A percentile compares a stretch with the other conserved stretches of the same genome.
phyloP scores from a whole-genome alignment of 1,140 invertebrate species.

The Trichomalopsis sarcophagae region DNA sequence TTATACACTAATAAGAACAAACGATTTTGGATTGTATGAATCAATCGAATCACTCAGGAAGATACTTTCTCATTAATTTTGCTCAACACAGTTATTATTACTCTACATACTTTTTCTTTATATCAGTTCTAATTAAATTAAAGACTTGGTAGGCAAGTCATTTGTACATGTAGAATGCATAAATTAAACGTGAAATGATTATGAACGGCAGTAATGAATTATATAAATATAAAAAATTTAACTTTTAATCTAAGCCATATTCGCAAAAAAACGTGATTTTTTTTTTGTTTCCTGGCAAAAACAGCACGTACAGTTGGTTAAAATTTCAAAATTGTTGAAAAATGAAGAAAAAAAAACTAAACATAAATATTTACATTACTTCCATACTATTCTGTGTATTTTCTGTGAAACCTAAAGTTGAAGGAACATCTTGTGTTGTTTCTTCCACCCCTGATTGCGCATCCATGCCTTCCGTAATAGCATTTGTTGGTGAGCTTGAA shows the following conservation, averaged over 20 bases:
- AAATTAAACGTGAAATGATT: slow-evolving; percentile 46
- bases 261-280: slow-evolving; percentile 12
- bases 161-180: slow-evolving; percentile 48
- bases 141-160: slow-evolving; percentile 34
- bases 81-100: slow-evolving; percentile 10
- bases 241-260: slow-evolving; percentile 22
- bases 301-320: slow-evolving; percentile 25
- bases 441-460: slow-evolving; percentile 65
- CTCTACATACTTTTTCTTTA: slow-evolving; percentile 10
- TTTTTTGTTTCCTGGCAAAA: slow-evolving; percentile 45
- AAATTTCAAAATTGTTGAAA: slow-evolving; percentile 37
- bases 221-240: slow-evolving; percentile 19
- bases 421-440: slow-evolving; percentile 65
- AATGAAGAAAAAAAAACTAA: slow-evolving; percentile 40
- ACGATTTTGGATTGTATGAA: neutral
- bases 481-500: slow-evolving; percentile 66
- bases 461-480: slow-evolving; percentile 65
- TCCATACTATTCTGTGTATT: slow-evolving; percentile 74
- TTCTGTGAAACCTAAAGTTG: slow-evolving; percentile 69
- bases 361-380: slow-evolving; percentile 66
- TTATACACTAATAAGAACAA: neutral
- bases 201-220: slow-evolving; percentile 30
- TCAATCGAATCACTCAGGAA: neutral
- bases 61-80: neutral
- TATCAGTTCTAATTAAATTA: slow-evolving; percentile 41